Base-by-base conservation (phyloP, 2,888 invertebrate genomes). In the Campoplex capitator region DNA sequence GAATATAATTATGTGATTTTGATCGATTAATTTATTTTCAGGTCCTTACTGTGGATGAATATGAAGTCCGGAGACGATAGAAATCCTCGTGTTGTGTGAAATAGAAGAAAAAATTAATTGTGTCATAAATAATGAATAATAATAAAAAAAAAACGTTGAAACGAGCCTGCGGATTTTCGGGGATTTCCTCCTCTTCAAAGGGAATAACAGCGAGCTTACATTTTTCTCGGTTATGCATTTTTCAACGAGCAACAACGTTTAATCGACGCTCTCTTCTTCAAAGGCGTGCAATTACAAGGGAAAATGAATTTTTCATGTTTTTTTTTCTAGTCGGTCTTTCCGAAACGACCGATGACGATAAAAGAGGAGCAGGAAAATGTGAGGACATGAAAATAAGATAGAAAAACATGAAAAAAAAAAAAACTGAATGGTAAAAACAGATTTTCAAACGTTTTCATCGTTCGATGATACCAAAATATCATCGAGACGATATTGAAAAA, bases 41-140 rank as follows among this genome's bases (percentile, higher is more conserved):
- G 87, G 85, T 79, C 80, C 87, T n/a, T 83, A 88, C 62, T 88
- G 87, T 45, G 77, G 85, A 28, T 74, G 75, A 79, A 35, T n/a
- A 54, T 35, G 68, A 4, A 23, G 28, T 32, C 6, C 23, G 13
- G 67, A n/a, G 16, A 51, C 51, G 28, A 32, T 6, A 3, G 9
- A 28, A 68, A 68, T n/a, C 11, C n/a, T 68, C 11, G 11, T 58
- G 70, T 73, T 28, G 48, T 62, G 18, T 9, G 23, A 18, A 28
- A 45, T 3, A 45, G 45, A 45, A 11, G 11, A 70, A 58, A 54
- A 45, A 80, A 79, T 38, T 38, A 38, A 38, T 38, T 38, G 32
- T 32, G 58, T 62, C 13, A 32, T 48, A 28, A 58, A 58, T 13
- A 70, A 70, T 9, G 23, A 78, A 23, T 0, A 51, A 78, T 35